Evolutionary conservation across 2,888 invertebrate species (phyloP), one percentile per base, ranked within the genome.

Genomic region (Congeria kusceri): DNA sequence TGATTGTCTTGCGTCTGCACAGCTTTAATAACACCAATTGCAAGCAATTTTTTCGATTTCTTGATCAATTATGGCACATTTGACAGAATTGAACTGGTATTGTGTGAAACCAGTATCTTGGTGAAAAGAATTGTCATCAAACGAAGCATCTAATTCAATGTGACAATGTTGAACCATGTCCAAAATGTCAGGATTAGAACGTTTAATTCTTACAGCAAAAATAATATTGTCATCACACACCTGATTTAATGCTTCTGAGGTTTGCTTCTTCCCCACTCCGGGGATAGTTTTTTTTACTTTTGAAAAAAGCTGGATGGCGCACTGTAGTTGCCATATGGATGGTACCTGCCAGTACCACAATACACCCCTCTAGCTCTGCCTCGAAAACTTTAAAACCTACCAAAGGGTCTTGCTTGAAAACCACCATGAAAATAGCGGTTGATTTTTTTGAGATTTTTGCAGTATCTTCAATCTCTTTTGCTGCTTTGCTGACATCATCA

Each of bases 161-260:
- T 70, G 76, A 71, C 66, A 70, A 59, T 75, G 53, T 44, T 75
- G 15, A 20, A 69, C 69, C n/a, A 69, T 69, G 27, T 75, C 75
- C 20, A 66, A 49, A 39, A 77, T 71, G 18, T 71, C 5, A n/a
- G 28, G 27, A 39, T 77, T 70, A 61, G 23, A 77, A 28, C 65
- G 7, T 39, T 20, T 20, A 15, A 77, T 44, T 61, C 70, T 58
- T n/a, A 70, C 76, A n/a, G 70, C 76, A 57, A 59, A 3, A 49
- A 73, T 61, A 66, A 32, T 7, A 32, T 4, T 32, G 32, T 20
- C 13, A 2, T 59, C 47, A 47, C 49, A 44, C 58, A 67, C 66
- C 56, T 66, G 29, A 13, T 59, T 27, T 46, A 68, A 11, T 68
- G 47, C 20, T 20, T 39, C 44, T 29, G 58, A 9, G 39, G 11